These are phyloP conservation scores for Cataglyphis altisquamis DNA, from an alignment of 2,888 invertebrate genomes.

Conservation along the genomic window DNA sequence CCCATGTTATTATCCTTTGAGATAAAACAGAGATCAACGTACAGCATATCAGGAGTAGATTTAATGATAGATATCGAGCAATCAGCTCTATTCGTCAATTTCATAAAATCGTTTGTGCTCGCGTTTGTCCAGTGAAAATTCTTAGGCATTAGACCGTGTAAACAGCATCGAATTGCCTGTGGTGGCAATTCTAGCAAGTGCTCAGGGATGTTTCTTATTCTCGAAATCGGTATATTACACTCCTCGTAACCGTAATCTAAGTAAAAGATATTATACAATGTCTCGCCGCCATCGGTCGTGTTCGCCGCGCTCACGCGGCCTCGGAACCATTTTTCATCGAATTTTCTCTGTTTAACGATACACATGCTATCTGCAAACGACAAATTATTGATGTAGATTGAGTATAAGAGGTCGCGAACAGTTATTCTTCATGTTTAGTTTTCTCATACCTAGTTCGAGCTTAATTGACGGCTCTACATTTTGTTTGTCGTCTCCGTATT, in stretches of 20 bases:
- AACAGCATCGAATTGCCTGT: conserved; percentile 88
- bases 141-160: conserved; percentile 88
- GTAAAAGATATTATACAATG: conserved; percentile 88
- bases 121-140: conserved; percentile 86
- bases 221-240: conserved; percentile 87
- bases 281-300: conserved; percentile 80
- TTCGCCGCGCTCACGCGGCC: conserved; percentile 87
- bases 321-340: conserved; percentile 90
- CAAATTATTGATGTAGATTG: not conserved
- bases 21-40: conserved; percentile 84
- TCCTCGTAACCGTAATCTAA: conserved; percentile 90
- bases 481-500: not conserved
- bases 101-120: conserved; percentile 11
- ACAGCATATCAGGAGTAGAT: conserved; percentile 62
- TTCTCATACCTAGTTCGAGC: not conserved
- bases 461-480: not conserved
- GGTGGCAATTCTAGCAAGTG: not conserved
- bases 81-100: not conserved
- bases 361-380: conserved; percentile 62
- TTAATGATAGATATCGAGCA: conserved; percentile 76
- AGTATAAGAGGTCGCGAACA: not conserved
- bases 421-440: not conserved
- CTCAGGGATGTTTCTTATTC: conserved; percentile 72
- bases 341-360: conserved; percentile 83
- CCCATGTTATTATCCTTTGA: conserved; percentile 48